These are phyloP conservation scores for Apus apus DNA, from an alignment of 2,113 vertebrate species.

Conservation along the genomic window DNA sequence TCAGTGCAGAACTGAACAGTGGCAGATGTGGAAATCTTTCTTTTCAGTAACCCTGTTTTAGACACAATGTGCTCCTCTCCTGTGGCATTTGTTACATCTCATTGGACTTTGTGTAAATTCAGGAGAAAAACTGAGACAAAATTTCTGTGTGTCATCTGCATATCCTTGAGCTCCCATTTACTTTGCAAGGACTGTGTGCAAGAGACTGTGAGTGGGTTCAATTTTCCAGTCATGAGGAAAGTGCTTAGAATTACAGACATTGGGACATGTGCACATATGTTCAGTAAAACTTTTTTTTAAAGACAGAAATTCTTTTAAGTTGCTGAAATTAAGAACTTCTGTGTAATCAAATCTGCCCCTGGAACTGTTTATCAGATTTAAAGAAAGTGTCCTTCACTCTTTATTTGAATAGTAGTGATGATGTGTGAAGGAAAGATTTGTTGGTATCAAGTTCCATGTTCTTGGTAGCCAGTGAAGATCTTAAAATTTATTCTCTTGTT, in stretches of 20 bases:
- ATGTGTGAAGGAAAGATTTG: not conserved
- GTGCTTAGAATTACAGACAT: not conserved
- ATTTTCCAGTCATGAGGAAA: not conserved
- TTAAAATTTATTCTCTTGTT: not conserved
- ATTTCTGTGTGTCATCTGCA: not conserved
- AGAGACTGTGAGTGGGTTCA: not conserved
- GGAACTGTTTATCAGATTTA: not conserved
- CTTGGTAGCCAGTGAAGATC: not conserved
- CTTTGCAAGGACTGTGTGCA: not conserved
- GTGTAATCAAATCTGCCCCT: not conserved
- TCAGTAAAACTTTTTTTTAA: not conserved
- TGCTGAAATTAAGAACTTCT: not conserved
- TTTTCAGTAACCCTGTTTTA: not conserved
- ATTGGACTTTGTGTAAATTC: not conserved
- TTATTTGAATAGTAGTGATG: not conserved
- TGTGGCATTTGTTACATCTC: not conserved
- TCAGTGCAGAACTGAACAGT: not conserved
- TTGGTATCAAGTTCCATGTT: not conserved
- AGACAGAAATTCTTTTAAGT: not conserved
- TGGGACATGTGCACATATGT: not conserved
- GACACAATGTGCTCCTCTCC: not conserved
- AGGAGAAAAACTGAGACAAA: not conserved
- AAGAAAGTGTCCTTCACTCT: not conserved
- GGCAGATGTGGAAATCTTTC: not conserved
- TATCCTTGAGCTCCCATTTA: constrained; percentile 9